Base-by-base conservation (phyloP, 2,888 invertebrate genomes). In the Parapristionchus giblindavisi region DNA sequence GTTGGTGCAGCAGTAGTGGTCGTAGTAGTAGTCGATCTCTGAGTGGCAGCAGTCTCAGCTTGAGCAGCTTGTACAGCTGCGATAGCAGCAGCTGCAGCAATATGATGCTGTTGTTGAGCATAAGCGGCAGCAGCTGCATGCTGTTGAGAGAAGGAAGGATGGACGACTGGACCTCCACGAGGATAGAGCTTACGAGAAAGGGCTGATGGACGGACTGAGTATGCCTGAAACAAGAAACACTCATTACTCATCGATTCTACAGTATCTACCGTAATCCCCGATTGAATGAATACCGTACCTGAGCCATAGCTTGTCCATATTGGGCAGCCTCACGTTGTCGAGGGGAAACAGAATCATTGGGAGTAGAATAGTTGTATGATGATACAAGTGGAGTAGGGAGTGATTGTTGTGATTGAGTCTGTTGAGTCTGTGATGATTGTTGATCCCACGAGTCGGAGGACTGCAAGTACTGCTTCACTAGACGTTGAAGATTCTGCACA, bases 381-480 rank as follows among this genome's bases (percentile, higher is more conserved):
- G n/a, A n/a, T n/a, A n/a, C n/a, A n/a, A n/a, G n/a, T n/a, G n/a
- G n/a, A n/a, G n/a, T n/a, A n/a, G n/a, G n/a, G n/a, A n/a, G n/a
- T n/a, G n/a, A n/a, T n/a, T n/a, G n/a, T n/a, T n/a, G n/a, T n/a
- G n/a, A n/a, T n/a, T n/a, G n/a, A n/a, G n/a, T n/a, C n/a, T n/a
- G n/a, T n/a, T n/a, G n/a, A n/a, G n/a, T n/a, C n/a, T n/a, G n/a
- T n/a, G n/a, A n/a, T n/a, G n/a, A n/a, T n/a, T n/a, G n/a, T 38
- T 3, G 27, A 34, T n/a, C 27, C 24, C n/a, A 3, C 17, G n/a
- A 56, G 54, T 56, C 56, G 14, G n/a, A 24, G 11, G 58, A 27
- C 24, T 56, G 54, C 56, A 71, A 27, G 56, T 71, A 71, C 71
- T 71, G 71, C 38, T 71, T 71, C 8, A 71, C 71, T 8, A 71